Evolutionary conservation across 1,140 invertebrate species (phyloP).

Genomic region (Sycobia sp.): DNA sequence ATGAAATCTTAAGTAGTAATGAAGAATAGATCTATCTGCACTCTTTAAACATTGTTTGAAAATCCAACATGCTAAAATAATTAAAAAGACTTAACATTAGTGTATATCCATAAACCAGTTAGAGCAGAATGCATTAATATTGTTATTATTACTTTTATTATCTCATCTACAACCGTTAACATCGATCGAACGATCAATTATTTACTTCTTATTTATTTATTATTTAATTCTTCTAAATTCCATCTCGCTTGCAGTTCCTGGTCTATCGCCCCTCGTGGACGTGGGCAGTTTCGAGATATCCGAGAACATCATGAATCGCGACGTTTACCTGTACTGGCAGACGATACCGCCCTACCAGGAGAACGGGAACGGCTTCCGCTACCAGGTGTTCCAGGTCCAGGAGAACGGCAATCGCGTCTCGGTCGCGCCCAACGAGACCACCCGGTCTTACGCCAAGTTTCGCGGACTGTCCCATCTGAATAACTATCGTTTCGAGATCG

Average conservation of each 20-base stretch:
- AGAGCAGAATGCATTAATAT: too few relatives aligned
- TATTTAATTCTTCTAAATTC: too few relatives aligned
- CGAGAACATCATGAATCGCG: conserved; percentile 59
- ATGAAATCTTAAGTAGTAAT: too few relatives aligned
- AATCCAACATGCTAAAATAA: too few relatives aligned
- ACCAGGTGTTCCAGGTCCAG: conserved; percentile 51
- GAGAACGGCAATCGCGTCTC: conserved; percentile 50
- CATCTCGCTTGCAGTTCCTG: conserved; percentile 57
- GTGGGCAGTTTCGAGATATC: conserved; percentile 70
- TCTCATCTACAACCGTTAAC: too few relatives aligned
- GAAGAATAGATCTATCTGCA: too few relatives aligned
- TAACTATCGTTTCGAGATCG: conserved; percentile 62
- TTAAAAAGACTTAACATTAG: too few relatives aligned
- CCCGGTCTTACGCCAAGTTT: conserved; percentile 64
- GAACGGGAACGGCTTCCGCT: conserved; percentile 65
- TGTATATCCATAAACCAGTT: too few relatives aligned
- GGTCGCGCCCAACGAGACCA: conserved; percentile 54
- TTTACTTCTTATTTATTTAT: too few relatives aligned
- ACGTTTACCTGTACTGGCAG: conserved; percentile 74
- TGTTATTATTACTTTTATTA: too few relatives aligned
- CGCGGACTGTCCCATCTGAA: conserved; percentile 56
- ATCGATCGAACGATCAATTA: too few relatives aligned
- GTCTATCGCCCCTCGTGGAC: conserved; percentile 66
- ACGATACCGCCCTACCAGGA: conserved; percentile 67
- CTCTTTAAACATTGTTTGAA: too few relatives aligned